Base-by-base conservation (phyloP, 2,113 vertebrate genomes). In the Dendrocopos noguchii region DNA sequence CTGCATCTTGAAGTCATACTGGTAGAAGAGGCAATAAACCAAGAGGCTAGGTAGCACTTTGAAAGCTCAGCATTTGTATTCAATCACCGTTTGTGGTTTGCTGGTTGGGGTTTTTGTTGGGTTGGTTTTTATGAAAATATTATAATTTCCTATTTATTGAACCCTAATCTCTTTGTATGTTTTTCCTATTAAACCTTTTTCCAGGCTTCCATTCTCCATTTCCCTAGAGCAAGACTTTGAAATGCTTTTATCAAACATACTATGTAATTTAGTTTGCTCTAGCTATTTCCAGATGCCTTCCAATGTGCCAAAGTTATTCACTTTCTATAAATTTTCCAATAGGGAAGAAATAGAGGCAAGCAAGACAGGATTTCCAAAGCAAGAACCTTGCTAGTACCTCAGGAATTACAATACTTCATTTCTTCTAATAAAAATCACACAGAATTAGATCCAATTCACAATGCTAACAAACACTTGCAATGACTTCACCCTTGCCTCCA, bases 401-500 rank as follows among this genome's bases (percentile, higher is more conserved):
- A 59, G 47, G 39, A 94, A 85, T 87, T 71, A 70, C 1, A 18
- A 39, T 39, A 83, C 46, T 55, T 71, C 19, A 27, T 64, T 71
- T 75, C 57, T 94, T 84, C 70, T 95, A 90, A 91, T 68, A 80
- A 88, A 87, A 90, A 86, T 72, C 83, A 84, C 53, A 61, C 2
- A 2, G 15, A 71, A 44, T 2, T 74, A 57, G 68, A 85, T 71
- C 61, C 31, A 53, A 39, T 57, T 73, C 71, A 59, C 25, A 78
- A 50, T 74, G 68, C 91, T 36, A 88, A 11, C 66, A 61, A 86
- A 80, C 64, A 24, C 70, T 95, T 59, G 42, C 80, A 50, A 6
- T 90, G 80, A 95, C 77, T 72, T 96, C 85, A 94, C 55, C 76
- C 59, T 72, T 70, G 77, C 93, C 90, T 92, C 92, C 44, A 94